Evolutionary conservation across 2,113 vertebrate genomes (phyloP).

Genomic region (Rousettus leschenaultii): DNA sequence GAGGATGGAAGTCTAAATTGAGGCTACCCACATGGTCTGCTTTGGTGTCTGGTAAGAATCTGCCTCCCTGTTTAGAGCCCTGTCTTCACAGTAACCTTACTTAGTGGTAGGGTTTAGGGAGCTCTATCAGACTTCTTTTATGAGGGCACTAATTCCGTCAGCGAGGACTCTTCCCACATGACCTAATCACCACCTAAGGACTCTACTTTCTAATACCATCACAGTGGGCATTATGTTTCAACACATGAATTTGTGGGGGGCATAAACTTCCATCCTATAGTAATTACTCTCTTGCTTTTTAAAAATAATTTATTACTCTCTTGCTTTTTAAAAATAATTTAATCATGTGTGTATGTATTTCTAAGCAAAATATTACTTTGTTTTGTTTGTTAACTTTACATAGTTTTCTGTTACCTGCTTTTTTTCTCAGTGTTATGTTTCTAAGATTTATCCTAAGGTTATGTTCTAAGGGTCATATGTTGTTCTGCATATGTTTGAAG

Average conservation of each 20-base stretch:
- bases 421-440: slow-evolving; percentile 28
- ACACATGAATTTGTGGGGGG: not conserved
- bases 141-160: not conserved
- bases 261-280: not conserved
- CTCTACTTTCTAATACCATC: not conserved
- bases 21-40: not conserved
- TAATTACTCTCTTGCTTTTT: not conserved
- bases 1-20: not conserved
- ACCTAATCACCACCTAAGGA: not conserved
- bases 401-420: slow-evolving; percentile 22
- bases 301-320: not conserved
- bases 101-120: not conserved
- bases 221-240: not conserved
- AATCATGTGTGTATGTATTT: not conserved
- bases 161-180: not conserved
- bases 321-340: not conserved
- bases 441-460: slow-evolving; percentile 10
- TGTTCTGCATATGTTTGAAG: not conserved
- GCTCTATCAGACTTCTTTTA: not conserved
- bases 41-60: not conserved
- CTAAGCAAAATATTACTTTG: slow-evolving; percentile 6
- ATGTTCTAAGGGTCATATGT: slow-evolving; percentile 28
- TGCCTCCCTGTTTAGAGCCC: not conserved
- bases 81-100: not conserved
- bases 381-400: slow-evolving; percentile 48